A percentile compares a stretch with the other conserved stretches of the same genome.
These are phyloP conservation scores for Cryptocheilus praepositus DNA, from an alignment of 2,888 invertebrate species.

Conservation along the genomic window DNA sequence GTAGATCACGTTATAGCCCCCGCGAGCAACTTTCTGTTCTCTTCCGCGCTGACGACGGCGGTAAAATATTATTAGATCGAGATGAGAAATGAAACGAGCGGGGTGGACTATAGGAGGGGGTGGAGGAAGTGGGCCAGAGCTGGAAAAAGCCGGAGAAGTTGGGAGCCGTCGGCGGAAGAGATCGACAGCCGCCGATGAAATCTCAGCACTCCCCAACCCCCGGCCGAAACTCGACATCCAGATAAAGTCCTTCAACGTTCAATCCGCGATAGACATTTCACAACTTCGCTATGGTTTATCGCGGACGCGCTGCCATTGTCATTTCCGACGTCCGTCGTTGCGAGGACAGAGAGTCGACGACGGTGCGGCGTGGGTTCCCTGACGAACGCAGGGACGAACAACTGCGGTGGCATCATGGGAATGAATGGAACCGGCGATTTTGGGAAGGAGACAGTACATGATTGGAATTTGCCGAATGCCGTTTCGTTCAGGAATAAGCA, in stretches of 20 bases:
- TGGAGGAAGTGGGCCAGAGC: slow-evolving; percentile 15
- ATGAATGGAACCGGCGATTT: too few species aligned
- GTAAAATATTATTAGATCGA: slow-evolving; percentile 22
- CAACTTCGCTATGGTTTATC: slow-evolving; percentile 4
- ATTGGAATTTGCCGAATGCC: too few species aligned
- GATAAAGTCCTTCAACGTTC: too few species aligned
- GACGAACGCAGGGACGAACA: too few species aligned
- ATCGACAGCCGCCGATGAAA: slow-evolving; percentile 44
- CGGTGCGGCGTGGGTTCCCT: too few species aligned
- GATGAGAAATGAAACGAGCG: slow-evolving; percentile 20
- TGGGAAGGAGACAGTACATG: too few species aligned
- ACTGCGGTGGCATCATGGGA: too few species aligned
- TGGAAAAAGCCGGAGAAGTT: not conserved
- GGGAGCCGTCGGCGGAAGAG: slow-evolving; percentile 25
- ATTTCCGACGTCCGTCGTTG: not conserved
- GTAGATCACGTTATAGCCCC: not conserved
- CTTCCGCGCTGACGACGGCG: not conserved
- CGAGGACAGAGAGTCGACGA: too few species aligned
- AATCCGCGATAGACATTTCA: slow-evolving; percentile 4
- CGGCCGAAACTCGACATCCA: slow-evolving; percentile 1
- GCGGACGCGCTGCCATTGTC: not conserved
- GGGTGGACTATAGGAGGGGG: not conserved
- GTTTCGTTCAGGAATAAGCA: too few species aligned
- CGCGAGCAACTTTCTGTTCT: not conserved
- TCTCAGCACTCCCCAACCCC: slow-evolving; percentile 13